A percentile compares a stretch with the other conserved stretches of the same genome.
Conservation (phyloP, 2,888 invertebrate genomes). For the Argyresthia albistria region DNA sequence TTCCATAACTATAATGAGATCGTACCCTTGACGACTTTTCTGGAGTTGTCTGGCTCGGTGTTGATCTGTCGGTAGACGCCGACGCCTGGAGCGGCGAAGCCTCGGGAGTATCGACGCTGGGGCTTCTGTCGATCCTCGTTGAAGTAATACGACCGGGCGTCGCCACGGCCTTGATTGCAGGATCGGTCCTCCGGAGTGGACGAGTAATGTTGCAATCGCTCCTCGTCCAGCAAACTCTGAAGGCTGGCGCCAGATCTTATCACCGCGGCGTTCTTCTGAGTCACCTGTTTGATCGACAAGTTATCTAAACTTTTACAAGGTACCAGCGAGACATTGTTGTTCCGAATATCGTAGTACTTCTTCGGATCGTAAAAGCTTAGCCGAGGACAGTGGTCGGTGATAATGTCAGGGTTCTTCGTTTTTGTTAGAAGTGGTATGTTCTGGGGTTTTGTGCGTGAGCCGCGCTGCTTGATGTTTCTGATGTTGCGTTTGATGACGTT, state of each 20-base stretch:
- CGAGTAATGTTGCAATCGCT: conserved; percentile 42
- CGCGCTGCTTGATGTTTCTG: conserved; percentile 50
- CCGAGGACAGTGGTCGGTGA: conserved; percentile 48
- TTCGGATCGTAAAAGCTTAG: conserved; percentile 49
- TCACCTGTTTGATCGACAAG: conserved; percentile 39
- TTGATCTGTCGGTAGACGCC: conserved; percentile 56
- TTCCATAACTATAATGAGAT: not conserved
- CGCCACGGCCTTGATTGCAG: conserved; percentile 27
- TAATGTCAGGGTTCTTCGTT: conserved; percentile 44
- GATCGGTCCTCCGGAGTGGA: conserved; percentile 37
- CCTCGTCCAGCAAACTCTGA: conserved; percentile 52
- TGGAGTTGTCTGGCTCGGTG: conserved; percentile 29
- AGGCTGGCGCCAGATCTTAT: conserved; percentile 48
- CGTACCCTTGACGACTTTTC: conserved; percentile 33
- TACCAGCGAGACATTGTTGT: conserved; percentile 44
- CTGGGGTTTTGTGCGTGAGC: conserved; percentile 38
- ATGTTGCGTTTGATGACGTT: conserved; percentile 58
- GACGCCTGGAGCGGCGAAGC: conserved; percentile 43
- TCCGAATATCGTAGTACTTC: conserved; percentile 48
- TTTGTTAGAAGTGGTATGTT: conserved; percentile 22
- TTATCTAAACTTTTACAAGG: conserved; percentile 66
- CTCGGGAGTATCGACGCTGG: conserved; percentile 34
- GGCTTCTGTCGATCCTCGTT: conserved; percentile 41
- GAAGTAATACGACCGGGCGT: conserved; percentile 49
- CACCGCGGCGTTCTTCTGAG: conserved; percentile 24